Conservation (phyloP, 2,797 vertebrate species). For the Pseudochromis fuscus region DNA sequence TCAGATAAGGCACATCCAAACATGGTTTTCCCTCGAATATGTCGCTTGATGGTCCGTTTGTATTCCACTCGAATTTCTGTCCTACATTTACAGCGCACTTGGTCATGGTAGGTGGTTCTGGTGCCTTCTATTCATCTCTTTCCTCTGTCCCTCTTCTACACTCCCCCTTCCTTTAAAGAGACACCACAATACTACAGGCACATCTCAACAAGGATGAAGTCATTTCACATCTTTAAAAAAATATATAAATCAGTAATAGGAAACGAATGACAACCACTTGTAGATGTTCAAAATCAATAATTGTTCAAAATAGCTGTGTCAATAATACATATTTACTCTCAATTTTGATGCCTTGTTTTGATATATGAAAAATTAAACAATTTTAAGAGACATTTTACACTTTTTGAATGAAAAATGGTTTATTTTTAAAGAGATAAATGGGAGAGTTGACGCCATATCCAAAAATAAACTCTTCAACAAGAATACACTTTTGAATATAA, state of each 20-base stretch:
- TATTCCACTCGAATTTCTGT: slow-evolving; percentile 79
- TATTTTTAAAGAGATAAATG: too few species aligned
- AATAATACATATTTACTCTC: too few species aligned
- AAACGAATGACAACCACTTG: not conserved
- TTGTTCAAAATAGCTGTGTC: too few species aligned
- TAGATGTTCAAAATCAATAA: not conserved
- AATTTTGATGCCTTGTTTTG: too few species aligned
- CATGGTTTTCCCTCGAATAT: slow-evolving; percentile 74
- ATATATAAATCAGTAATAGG: not conserved
- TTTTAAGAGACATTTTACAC: not conserved
- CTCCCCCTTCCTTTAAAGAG: slow-evolving; percentile 86
- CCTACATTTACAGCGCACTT: slow-evolving; percentile 82
- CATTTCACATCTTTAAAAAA: slow-evolving; percentile 18
- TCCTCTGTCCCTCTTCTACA: slow-evolving; percentile 79
- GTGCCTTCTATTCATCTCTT: slow-evolving; percentile 85
- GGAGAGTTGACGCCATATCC: too few species aligned
- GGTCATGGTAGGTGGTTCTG: slow-evolving; percentile 84
- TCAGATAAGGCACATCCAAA: slow-evolving; percentile 77
- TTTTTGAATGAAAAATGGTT: not conserved
- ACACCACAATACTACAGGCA: slow-evolving; percentile 77
- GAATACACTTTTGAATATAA: too few species aligned
- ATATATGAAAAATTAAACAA: too few species aligned
- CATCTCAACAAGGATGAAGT: slow-evolving; percentile 50
- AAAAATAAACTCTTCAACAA: too few species aligned
- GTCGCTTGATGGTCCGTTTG: slow-evolving; percentile 68